Evolutionary conservation across 2,888 invertebrate genomes (phyloP).

Genomic region (Nysson spinosus): DNA sequence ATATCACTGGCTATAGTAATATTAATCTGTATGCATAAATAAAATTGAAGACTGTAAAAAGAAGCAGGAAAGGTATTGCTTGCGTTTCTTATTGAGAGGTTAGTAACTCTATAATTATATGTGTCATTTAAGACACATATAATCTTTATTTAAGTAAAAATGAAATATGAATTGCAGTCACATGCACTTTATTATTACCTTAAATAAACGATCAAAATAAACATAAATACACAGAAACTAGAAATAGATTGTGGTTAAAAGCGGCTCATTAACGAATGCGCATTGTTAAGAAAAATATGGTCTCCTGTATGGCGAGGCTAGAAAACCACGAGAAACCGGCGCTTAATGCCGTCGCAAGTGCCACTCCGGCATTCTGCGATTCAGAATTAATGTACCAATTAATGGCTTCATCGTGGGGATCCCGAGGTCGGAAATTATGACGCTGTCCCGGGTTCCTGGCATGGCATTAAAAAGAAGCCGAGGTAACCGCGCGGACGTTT

Average conservation of each 20-base stretch:
- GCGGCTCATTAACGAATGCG: conserved; percentile 37
- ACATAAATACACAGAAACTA: neutral
- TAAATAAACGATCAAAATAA: neutral
- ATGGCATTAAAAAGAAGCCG: conserved; percentile 12
- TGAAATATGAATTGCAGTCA: no score
- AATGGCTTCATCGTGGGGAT: conserved; percentile 51
- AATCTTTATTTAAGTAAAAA: no score
- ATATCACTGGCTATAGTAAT: no score
- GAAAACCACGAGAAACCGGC: conserved; percentile 20
- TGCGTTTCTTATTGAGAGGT: no score
- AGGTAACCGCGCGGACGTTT: conserved; percentile 25
- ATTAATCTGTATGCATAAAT: no score
- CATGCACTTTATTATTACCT: no score
- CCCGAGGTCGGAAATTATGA: conserved; percentile 43
- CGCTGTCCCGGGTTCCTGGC: conserved; percentile 23
- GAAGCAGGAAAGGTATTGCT: no score
- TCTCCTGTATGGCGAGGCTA: conserved; percentile 29
- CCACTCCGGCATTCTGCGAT: conserved; percentile 23
- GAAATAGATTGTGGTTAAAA: no score
- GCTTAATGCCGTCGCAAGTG: conserved; percentile 25
- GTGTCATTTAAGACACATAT: no score
- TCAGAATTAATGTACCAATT: conserved; percentile 55
- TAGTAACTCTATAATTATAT: no score
- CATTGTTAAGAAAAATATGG: conserved; percentile 29
- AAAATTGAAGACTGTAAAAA: no score